These are phyloP conservation scores for Acrossocheilus fasciatus DNA, from an alignment of 2,797 vertebrate genomes.

Conservation along the genomic window DNA sequence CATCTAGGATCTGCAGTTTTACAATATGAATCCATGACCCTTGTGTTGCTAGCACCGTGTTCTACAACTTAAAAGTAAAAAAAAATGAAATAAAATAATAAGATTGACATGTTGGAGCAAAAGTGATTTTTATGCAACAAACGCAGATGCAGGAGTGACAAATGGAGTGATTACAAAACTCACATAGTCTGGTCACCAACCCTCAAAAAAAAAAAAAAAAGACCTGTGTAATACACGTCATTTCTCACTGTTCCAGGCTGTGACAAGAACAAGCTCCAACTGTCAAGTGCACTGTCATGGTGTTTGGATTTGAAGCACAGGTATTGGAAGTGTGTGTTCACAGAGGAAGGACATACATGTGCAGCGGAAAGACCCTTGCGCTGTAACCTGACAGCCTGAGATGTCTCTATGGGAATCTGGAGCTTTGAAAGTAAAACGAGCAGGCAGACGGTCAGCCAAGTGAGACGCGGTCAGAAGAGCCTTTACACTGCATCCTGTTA, in stretches of 20 bases:
- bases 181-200: not conserved
- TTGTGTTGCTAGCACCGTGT: not conserved
- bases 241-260: slow-evolving; percentile 7
- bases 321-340: slow-evolving; percentile 10
- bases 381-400: slow-evolving; percentile 42
- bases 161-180: not conserved
- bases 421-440: slow-evolving; percentile 52
- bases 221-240: not conserved
- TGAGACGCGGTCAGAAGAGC: slow-evolving; percentile 45
- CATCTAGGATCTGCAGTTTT: not conserved
- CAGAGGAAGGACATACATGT: slow-evolving; percentile 31
- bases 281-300: slow-evolving; percentile 21
- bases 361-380: slow-evolving; percentile 5
- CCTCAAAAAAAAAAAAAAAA: too few species aligned
- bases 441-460: slow-evolving; percentile 43
- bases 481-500: slow-evolving; percentile 56
- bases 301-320: slow-evolving; percentile 15
- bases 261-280: slow-evolving; percentile 41
- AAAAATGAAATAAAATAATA: not conserved
- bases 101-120: not conserved
- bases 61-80: not conserved
- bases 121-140: not conserved
- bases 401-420: slow-evolving; percentile 46
- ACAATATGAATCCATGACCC: not conserved
- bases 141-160: not conserved